Base-by-base conservation (phyloP, 2,797 vertebrate genomes). In the Ibycter americanus region DNA sequence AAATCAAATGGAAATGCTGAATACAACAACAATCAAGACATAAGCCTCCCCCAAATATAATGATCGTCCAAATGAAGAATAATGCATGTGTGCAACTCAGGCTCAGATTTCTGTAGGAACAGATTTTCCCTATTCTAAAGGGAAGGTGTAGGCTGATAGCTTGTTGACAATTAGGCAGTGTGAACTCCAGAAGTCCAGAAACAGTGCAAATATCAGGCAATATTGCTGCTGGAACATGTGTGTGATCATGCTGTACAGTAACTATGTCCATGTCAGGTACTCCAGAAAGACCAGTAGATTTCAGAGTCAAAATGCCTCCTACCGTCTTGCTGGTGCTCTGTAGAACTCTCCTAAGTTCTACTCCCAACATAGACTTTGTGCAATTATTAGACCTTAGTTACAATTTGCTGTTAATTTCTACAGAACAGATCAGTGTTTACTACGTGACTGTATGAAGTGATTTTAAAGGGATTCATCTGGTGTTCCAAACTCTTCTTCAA, bases 361-460 rank as follows among this genome's bases (percentile, higher is more conserved):
- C 40, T 89, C 23, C 26, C 20, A 68, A 8, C 32, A 51, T 0
- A 82, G 31, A 52, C 15, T 36, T 3, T 22, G 7, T 46, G 23
- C 8, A 56, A 31, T 42, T 90, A 54, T 32, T 31, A 84, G 7
- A 49, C 26, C 11, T 66, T 40, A 47, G 10, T 38, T 77, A 87
- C 13, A 36, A 61, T 40, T 68, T 85, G 23, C 63, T 62, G 27
- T 27, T 63, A 25, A 72, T 73, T 81, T 74, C 42, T 89, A 58
- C 17, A 89, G 40, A 73, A 55, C 38, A 73, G 49, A 18, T 95
- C 29, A 61, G 42, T 74, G 26, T 56, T 74, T 66, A 46, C 32
- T 26, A 59, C 5, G 9, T 44, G 61, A 76, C 52, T 9, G 1
- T 18, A 62, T 3, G 9, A 90, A 84, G 8, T 0, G 0, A 62